Evolutionary conservation across 2,113 vertebrate species (phyloP).

Genomic region (Ammodytes marinus): DNA sequence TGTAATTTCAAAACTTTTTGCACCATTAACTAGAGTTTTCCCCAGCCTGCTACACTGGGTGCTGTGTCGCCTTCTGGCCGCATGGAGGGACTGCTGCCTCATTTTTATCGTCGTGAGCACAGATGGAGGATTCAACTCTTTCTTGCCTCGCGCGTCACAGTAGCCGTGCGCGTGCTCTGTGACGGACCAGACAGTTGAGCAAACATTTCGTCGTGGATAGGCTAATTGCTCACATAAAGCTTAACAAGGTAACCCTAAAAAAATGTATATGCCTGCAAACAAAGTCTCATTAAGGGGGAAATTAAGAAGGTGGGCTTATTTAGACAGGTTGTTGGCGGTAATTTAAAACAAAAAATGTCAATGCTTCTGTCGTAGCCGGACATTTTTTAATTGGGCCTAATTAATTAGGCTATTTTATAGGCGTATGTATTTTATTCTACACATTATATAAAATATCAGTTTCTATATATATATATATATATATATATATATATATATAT

Average conservation of each 20-base stretch:
- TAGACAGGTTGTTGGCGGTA: not conserved
- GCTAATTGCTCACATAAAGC: conserved; percentile 15
- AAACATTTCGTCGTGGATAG: conserved; percentile 59
- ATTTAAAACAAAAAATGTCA: not conserved
- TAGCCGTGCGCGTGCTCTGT: conserved; percentile 45
- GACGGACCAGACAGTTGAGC: not conserved
- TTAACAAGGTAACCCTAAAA: conserved; percentile 34
- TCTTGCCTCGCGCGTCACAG: not conserved
- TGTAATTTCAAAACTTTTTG: not conserved
- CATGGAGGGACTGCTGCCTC: conserved; percentile 50
- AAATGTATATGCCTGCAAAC: fast-evolving
- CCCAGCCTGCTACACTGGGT: not conserved
- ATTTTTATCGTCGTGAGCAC: conserved; percentile 1
- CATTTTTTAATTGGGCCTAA: not conserved
- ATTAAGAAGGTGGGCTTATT: not conserved
- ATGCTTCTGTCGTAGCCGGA: not conserved
- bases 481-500: too few relatives aligned
- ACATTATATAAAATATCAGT: not conserved
- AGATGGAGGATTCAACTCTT: not conserved
- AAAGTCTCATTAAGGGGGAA: fast-evolving
- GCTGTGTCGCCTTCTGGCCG: conserved; percentile 20
- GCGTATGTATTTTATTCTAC: not conserved
- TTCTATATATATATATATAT: too few relatives aligned
- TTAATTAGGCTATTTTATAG: too few relatives aligned
- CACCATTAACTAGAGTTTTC: not conserved